Evolutionary conservation across 2,113 vertebrate genomes (phyloP).

Genomic region (Dipodomys ordii): DNA sequence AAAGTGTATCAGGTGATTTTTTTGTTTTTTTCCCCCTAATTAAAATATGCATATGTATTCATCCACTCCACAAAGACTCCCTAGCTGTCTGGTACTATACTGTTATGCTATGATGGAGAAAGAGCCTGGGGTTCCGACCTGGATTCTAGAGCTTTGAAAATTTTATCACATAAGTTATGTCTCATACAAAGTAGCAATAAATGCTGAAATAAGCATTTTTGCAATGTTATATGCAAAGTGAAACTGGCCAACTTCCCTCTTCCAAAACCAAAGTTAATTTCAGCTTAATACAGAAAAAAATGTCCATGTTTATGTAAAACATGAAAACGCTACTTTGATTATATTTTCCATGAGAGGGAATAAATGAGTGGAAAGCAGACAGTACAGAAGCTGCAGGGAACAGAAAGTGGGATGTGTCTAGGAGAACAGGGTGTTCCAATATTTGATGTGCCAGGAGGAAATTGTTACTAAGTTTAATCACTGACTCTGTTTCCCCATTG

Average conservation of each 20-base stretch:
- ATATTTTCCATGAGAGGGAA: neutral
- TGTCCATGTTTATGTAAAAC: conserved; percentile 34
- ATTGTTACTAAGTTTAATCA: neutral
- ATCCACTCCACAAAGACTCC: conserved; percentile 22
- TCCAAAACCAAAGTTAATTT: conserved; percentile 65
- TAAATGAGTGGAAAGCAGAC: neutral
- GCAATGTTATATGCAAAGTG: conserved; percentile 20
- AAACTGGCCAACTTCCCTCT: conserved; percentile 13
- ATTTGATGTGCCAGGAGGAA: neutral
- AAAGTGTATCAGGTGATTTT: neutral
- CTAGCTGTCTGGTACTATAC: neutral
- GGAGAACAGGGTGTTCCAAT: neutral
- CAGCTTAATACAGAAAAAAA: conserved; percentile 30
- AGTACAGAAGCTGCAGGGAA: neutral
- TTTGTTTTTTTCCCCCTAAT: neutral
- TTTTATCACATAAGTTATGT: neutral
- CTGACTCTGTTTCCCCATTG: neutral
- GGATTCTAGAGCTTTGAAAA: conserved; percentile 1
- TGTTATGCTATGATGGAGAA: neutral
- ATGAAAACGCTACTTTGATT: neutral
- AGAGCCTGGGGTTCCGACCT: neutral
- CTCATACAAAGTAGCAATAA: neutral
- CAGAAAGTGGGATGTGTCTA: neutral
- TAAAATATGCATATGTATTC: conserved; percentile 24
- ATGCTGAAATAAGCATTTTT: conserved; percentile 33